A percentile compares a stretch with the other conserved stretches of the same genome.
Conservation (phyloP, 2,797 vertebrate species). For the Erithacus rubecula region DNA sequence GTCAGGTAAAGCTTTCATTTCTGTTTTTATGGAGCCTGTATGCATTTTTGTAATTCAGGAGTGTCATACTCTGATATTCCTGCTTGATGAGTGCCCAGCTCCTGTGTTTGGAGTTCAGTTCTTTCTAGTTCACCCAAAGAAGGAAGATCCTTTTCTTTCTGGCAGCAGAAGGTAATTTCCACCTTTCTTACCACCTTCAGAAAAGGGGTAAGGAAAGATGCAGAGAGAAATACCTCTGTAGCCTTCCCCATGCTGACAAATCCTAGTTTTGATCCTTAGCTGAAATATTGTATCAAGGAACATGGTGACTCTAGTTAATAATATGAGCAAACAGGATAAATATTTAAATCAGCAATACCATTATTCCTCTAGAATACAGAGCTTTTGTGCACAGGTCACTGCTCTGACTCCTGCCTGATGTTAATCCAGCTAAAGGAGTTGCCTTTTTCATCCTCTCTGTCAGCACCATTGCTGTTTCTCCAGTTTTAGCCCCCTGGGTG, state of each 20-base stretch:
- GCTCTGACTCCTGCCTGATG: neutral
- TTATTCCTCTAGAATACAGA: neutral
- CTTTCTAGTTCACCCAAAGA: neutral
- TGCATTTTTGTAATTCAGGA: fast-evolving
- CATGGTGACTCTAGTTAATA: neutral
- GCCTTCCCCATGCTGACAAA: neutral
- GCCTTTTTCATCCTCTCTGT: neutral
- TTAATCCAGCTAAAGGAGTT: neutral
- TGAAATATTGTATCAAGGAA: fast-evolving
- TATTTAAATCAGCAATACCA: neutral
- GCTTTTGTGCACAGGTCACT: neutral
- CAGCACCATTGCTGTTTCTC: neutral
- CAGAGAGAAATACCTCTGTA: neutral
- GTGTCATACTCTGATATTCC: neutral
- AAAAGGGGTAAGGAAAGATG: neutral
- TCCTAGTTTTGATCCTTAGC: neutral
- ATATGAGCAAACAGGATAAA: neutral
- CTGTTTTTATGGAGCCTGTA: neutral
- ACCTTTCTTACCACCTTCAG: neutral
- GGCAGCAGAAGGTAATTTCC: neutral
- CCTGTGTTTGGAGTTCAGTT: neutral
- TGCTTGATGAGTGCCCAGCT: neutral
- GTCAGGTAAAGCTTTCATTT: neutral
- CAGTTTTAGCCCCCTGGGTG: neutral
- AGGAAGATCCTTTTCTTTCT: neutral